These are phyloP conservation scores for Xiphophorus maculatus DNA, from an alignment of 2,113 vertebrate species.

Conservation along the genomic window DNA sequence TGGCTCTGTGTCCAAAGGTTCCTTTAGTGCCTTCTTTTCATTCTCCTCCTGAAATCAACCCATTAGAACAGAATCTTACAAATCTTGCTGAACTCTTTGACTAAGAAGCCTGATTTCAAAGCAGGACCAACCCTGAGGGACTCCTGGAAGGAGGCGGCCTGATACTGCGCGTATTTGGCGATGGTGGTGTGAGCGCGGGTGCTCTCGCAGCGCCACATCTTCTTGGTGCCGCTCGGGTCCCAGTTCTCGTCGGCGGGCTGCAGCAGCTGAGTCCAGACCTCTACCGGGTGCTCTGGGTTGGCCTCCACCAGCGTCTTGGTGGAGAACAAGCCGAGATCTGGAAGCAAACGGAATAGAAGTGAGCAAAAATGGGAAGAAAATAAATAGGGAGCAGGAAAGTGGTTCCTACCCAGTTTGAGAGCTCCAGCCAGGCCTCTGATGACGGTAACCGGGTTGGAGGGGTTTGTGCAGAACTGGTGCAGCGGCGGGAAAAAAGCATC, in stretches of 20 bases:
- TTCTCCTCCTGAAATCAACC: conserved; percentile 90
- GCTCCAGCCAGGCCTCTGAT: conserved; percentile 99
- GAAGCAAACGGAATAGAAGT: not conserved
- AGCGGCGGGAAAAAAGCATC: conserved; percentile 98
- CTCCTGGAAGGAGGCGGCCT: conserved; percentile 98
- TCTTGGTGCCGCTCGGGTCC: conserved; percentile 93
- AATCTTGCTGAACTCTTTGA: not conserved
- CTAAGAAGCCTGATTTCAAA: not conserved
- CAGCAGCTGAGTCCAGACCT: conserved; percentile 95
- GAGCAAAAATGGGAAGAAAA: not conserved
- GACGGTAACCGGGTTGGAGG: conserved; percentile 98
- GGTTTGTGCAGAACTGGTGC: conserved; percentile 99
- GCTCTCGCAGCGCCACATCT: conserved; percentile 98
- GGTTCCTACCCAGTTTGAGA: conserved; percentile 86
- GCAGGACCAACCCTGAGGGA: conserved; percentile 88
- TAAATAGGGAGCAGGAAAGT: not conserved
- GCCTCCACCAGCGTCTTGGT: conserved; percentile 98
- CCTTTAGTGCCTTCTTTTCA: conserved; percentile 93
- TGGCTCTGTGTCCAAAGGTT: conserved; percentile 93
- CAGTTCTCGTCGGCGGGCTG: conserved; percentile 99
- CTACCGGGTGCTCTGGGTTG: conserved; percentile 96
- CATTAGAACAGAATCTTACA: not conserved
- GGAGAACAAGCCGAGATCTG: conserved; percentile 98
- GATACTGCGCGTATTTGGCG: conserved; percentile 99
- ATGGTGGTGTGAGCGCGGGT: conserved; percentile 95